phyloP scores from a whole-genome alignment of 1,140 invertebrate genomes.

The Telenomus remus region DNA sequence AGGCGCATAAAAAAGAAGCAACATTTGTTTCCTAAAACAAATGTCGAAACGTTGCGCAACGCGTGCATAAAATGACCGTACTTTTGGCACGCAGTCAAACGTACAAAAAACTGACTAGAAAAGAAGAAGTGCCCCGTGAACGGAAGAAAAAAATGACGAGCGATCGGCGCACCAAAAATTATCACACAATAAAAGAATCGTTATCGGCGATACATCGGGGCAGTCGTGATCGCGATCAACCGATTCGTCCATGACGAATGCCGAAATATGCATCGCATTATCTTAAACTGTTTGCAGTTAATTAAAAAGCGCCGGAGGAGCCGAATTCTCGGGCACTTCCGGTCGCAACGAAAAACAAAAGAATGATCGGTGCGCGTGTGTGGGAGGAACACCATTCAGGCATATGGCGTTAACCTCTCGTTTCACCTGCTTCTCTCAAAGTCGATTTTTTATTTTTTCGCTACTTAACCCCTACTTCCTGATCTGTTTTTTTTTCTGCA shows the following conservation, averaged over 20 bases:
- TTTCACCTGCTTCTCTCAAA: conserved; percentile 53
- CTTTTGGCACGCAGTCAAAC: conserved; percentile 24
- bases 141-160: not conserved
- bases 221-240: conserved; percentile 11
- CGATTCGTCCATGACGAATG: conserved; percentile 34
- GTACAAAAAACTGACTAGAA: not conserved
- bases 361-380: conserved; percentile 61
- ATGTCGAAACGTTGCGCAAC: conserved; percentile 26
- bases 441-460: conserved; percentile 59
- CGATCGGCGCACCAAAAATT: conserved; percentile 15
- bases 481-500: conserved; percentile 42
- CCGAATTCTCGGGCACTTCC: conserved; percentile 60
- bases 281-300: conserved; percentile 57
- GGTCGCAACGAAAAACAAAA: conserved; percentile 58
- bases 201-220: conserved; percentile 14
- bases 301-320: conserved; percentile 55
- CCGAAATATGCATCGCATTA: conserved; percentile 55
- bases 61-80: conserved; percentile 24
- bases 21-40: conserved; percentile 39
- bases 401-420: conserved; percentile 67
- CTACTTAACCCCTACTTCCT: conserved; percentile 54
- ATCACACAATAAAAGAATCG: conserved; percentile 40
- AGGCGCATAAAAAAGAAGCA: conserved; percentile 21
- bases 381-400: conserved; percentile 71
- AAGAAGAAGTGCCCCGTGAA: too few relatives aligned